Conservation (phyloP, 2,888 invertebrate genomes). For the Caenorhabditis sp. region DNA sequence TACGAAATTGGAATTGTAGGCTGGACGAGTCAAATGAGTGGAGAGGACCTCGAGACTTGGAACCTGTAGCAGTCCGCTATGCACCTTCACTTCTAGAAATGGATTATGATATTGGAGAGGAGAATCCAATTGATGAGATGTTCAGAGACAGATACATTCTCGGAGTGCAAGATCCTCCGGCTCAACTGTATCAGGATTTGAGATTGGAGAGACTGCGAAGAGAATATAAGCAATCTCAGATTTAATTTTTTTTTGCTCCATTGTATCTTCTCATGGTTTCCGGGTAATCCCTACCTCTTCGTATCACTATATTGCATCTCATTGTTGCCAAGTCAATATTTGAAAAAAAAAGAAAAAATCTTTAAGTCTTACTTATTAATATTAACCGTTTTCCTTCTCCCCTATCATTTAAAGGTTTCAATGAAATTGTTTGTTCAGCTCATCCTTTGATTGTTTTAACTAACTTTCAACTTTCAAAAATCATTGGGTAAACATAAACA, state of each 20-base stretch:
- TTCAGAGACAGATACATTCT: slow-evolving; percentile 72
- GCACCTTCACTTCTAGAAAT: slow-evolving; percentile 54
- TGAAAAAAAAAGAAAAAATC: too few species aligned
- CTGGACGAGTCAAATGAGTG: slow-evolving; percentile 66
- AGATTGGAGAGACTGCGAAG: slow-evolving; percentile 68
- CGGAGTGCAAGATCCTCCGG: slow-evolving; percentile 68
- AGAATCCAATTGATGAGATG: slow-evolving; percentile 72
- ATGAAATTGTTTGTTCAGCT: slow-evolving; percentile 20
- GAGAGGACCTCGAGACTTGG: slow-evolving; percentile 53
- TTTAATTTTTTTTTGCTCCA: slow-evolving; percentile 14
- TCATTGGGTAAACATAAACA: slow-evolving; percentile 39
- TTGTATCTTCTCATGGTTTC: slow-evolving; percentile 7
- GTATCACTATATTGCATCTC: slow-evolving; percentile 30
- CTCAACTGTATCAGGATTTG: slow-evolving; percentile 70
- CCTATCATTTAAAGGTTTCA: neutral
- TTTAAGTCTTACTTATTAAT: neutral
- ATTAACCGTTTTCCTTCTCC: too few species aligned
- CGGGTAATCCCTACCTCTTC: slow-evolving; percentile 9
- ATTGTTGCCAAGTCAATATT: slow-evolving; percentile 7
- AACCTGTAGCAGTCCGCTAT: slow-evolving; percentile 50
- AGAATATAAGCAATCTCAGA: slow-evolving; percentile 73
- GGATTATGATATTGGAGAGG: slow-evolving; percentile 65
- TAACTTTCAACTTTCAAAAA: slow-evolving; percentile 36
- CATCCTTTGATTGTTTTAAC: slow-evolving; percentile 13
- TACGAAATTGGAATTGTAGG: slow-evolving; percentile 37